These are phyloP conservation scores for Andrena praecox DNA, from an alignment of 2,888 invertebrate species.

Conservation along the genomic window DNA sequence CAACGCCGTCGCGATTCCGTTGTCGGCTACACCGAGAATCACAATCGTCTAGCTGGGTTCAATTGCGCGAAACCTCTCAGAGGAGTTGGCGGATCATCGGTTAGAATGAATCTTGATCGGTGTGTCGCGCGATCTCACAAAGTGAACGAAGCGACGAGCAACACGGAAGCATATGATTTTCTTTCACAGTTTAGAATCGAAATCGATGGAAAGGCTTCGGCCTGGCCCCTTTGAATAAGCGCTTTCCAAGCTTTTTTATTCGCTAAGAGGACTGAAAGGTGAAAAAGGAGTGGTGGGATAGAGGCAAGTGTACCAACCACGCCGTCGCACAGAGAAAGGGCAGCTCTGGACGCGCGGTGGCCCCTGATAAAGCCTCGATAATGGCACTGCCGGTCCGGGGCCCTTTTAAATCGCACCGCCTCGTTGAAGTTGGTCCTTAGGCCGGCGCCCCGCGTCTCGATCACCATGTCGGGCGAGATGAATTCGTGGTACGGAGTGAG, in stretches of 20 bases:
- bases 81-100: not conserved
- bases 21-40: not conserved
- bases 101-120: not conserved
- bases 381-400: slow-evolving; percentile 84
- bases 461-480: slow-evolving; percentile 87
- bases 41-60: not conserved
- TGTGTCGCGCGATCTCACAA: not conserved
- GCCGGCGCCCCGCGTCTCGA: slow-evolving; percentile 88
- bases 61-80: not conserved
- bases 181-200: too few relatives aligned
- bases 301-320: slow-evolving; percentile 77
- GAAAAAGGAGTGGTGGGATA: not conserved
- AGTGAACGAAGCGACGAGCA: not conserved
- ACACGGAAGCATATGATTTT: too few relatives aligned
- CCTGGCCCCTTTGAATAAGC: too few relatives aligned
- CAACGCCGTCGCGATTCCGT: not conserved
- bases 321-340: slow-evolving; percentile 86
- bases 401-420: slow-evolving; percentile 73
- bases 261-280: not conserved
- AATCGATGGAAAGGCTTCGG: too few relatives aligned
- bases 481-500: slow-evolving; percentile 86
- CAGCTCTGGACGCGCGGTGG: slow-evolving; percentile 84
- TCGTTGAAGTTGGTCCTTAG: slow-evolving; percentile 84
- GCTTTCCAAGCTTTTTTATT: too few relatives aligned
- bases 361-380: slow-evolving; percentile 86